Conservation (phyloP, 2,888 invertebrate genomes). For the Halictus ligatus region DNA sequence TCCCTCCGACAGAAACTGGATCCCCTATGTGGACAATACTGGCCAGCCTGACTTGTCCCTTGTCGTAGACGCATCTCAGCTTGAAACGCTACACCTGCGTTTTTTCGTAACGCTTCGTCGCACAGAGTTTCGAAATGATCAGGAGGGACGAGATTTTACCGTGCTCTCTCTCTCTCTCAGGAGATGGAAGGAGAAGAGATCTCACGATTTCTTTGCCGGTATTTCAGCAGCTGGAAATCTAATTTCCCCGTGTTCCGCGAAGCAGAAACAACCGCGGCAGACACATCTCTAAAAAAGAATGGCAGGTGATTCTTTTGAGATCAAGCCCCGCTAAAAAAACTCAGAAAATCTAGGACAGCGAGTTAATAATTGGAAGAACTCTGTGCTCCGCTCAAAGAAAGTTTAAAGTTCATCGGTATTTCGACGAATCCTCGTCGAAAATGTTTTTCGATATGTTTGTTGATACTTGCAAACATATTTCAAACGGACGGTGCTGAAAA, state of each 20-base stretch:
- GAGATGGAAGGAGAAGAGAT: background rate
- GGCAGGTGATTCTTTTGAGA: background rate
- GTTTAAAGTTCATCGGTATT: background rate
- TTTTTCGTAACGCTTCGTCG: background rate
- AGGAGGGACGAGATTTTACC: too few species aligned
- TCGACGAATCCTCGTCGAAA: background rate
- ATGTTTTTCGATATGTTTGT: background rate
- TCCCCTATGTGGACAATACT: background rate
- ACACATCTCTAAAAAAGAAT: background rate
- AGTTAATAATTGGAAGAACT: background rate
- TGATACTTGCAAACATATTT: background rate
- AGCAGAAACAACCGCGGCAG: background rate
- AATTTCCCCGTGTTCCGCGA: background rate
- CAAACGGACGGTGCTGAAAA: background rate
- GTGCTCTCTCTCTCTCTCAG: background rate
- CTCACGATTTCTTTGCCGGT: background rate
- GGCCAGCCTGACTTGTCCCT: background rate
- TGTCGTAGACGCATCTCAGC: slow-evolving; percentile 27
- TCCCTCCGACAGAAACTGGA: slow-evolving; percentile 57
- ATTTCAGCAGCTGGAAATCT: background rate
- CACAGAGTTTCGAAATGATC: too few species aligned
- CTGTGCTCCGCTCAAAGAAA: background rate
- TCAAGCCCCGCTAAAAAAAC: background rate
- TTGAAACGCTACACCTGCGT: background rate
- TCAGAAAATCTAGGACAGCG: background rate